Evolutionary conservation across 2,888 invertebrate species (phyloP).

Genomic region (Hoplodrina ambigua): DNA sequence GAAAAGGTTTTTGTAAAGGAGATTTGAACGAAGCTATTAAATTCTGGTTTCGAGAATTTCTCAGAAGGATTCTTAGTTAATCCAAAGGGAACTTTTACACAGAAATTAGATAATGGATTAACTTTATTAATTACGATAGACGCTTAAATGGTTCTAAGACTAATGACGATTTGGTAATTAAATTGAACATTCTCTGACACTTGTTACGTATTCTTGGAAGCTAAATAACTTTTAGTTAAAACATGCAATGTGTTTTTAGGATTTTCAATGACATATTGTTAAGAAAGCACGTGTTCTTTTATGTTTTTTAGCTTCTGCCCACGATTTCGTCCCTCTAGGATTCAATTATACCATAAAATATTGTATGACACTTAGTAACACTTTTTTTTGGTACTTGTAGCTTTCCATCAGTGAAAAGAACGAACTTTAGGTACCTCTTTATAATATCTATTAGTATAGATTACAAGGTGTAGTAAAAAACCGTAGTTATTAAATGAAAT

Average conservation of each 20-base stretch:
- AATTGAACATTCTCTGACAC: slow-evolving; percentile 14
- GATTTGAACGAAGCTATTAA: slow-evolving; percentile 6
- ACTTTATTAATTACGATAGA: slow-evolving; percentile 18
- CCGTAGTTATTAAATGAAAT: too few species aligned
- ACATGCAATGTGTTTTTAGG: not conserved
- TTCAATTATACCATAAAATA: too few species aligned
- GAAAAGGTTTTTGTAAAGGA: slow-evolving; percentile 31
- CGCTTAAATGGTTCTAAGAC: not conserved
- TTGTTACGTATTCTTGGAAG: not conserved
- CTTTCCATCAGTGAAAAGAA: too few species aligned
- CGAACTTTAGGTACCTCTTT: too few species aligned
- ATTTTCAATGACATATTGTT: not conserved
- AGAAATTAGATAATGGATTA: slow-evolving; percentile 19
- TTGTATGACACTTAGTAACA: too few species aligned
- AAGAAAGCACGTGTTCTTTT: not conserved
- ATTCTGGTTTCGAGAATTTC: slow-evolving; percentile 17
- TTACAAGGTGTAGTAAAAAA: too few species aligned
- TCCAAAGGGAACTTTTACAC: not conserved
- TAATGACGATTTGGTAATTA: slow-evolving; percentile 26
- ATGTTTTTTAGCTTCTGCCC: not conserved
- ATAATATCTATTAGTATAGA: too few species aligned
- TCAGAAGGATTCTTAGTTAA: slow-evolving; percentile 8
- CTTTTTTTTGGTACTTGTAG: too few species aligned
- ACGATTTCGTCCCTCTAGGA: too few species aligned
- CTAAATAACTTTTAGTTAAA: slow-evolving; percentile 15